phyloP scores from a whole-genome alignment of 1,140 invertebrate species.

The Drosophila sproati region DNA sequence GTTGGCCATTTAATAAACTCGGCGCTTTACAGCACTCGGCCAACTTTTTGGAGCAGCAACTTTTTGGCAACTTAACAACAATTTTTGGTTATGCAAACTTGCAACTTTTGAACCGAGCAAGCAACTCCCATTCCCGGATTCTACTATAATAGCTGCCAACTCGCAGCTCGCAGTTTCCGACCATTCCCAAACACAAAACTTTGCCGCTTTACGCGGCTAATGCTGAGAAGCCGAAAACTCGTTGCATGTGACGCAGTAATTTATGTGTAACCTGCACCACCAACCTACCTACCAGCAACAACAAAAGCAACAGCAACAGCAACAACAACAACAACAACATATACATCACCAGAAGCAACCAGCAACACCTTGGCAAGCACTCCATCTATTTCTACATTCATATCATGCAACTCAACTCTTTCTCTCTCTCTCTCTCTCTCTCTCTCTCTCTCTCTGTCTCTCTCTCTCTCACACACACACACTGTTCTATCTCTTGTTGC shows the following conservation, averaged over 20 bases:
- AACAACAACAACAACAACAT: background rate
- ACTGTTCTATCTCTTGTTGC: background rate
- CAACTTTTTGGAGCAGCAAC: constrained; percentile 47
- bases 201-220: constrained; percentile 48
- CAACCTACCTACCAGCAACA: constrained; percentile 15
- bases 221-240: constrained; percentile 50
- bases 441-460: constrained; percentile 2
- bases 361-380: constrained; percentile 40
- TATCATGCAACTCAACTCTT: background rate
- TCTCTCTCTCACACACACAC: background rate
- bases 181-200: constrained; percentile 27
- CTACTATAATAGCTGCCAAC: background rate
- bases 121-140: background rate
- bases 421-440: constrained; percentile 6
- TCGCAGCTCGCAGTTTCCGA: constrained; percentile 2
- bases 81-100: constrained; percentile 58
- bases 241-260: constrained; percentile 55
- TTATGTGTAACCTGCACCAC: constrained; percentile 50
- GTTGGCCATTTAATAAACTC: constrained; percentile 50
- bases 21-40: constrained; percentile 44
- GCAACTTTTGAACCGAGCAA: constrained; percentile 38
- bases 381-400: background rate
- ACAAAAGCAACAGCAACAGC: constrained; percentile 1
- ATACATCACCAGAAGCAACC: background rate
- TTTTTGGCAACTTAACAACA: constrained; percentile 58